Conservation (phyloP, 2,797 vertebrate species). For the Catharus ustulatus region DNA sequence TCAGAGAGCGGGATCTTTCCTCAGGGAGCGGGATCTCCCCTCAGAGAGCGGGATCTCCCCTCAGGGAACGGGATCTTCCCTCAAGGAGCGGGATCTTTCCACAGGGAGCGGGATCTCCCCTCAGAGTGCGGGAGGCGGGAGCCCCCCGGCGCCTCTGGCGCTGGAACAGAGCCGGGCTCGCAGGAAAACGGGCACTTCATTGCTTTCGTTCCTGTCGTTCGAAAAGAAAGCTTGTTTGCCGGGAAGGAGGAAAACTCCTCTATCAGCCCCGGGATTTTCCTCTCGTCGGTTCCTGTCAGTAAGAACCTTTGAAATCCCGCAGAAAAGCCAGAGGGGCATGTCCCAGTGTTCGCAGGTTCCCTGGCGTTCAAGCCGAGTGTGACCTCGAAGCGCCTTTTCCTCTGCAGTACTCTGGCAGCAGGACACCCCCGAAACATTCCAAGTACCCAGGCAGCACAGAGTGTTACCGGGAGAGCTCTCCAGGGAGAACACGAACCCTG, state of each 20-base stretch:
- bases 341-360: not conserved
- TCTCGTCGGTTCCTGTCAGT: not conserved
- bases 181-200: fast-evolving
- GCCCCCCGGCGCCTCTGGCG: too few species aligned
- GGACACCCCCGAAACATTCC: not conserved
- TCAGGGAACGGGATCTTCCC: too few species aligned
- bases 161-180: fast-evolving
- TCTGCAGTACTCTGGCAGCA: not conserved
- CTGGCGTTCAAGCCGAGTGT: not conserved
- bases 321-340: not conserved
- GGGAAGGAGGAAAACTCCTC: not conserved
- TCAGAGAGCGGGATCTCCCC: too few species aligned
- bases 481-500: not conserved
- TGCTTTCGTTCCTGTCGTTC: not conserved
- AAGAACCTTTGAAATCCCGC: not conserved
- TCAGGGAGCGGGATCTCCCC: too few species aligned
- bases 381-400: not conserved
- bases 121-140: not conserved
- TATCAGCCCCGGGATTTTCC: not conserved
- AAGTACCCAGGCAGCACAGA: not conserved
- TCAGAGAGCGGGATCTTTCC: too few species aligned
- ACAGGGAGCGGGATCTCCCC: not conserved
- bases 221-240: not conserved
- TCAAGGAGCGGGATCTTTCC: too few species aligned
- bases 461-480: not conserved